Base-by-base conservation (phyloP, 2,888 invertebrate species). In the Apotomis turbidana region DNA sequence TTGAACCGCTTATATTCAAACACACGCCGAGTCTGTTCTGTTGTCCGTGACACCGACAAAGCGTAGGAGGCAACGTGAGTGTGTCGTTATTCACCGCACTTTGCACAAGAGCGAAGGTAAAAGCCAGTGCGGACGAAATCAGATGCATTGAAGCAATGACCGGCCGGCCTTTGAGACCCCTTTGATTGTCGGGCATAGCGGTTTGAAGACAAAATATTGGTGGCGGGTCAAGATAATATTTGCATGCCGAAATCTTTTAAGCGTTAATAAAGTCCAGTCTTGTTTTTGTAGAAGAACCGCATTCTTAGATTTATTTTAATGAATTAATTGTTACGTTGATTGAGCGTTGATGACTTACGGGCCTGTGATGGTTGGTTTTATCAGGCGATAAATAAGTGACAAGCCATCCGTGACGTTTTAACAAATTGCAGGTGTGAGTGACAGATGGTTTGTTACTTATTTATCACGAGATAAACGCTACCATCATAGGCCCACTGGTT, bases 61-160 rank as follows among this genome's bases (percentile, higher is more conserved):
- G 41, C 4, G 9, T 41, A 59, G 71, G 67, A 55, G 46, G 71
- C 71, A 55, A 10, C 55, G 71, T 61, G 58, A 71, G 66, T 9
- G 46, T 49, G 9, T 49, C 60, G 67, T 71, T 71, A 71, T 67
- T 64, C 64, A n/a, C 55, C 58, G 66, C 46, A 60, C 59, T 70
- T 70, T 60, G 38, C 71, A 71, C 67, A 61, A 54, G 63, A 64
- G 66, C 60, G 54, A 54, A 71, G 67, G 71, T 71, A 66, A 71
- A 27, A 61, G 66, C 66, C 60, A 55, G 61, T 8, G 44, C 44
- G 9, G 51, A 55, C 58, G 52, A 68, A 71, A 72, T 68, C 71
- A 61, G 71, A 68, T 68, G 62, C 58, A 62, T 62, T 62, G 62
- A 51, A 62, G 51, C 71, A 51, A 68, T 71, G 67, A n/a, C 67